Conservation (phyloP, 2,113 vertebrate genomes). For the Cebidichthys violaceus region DNA sequence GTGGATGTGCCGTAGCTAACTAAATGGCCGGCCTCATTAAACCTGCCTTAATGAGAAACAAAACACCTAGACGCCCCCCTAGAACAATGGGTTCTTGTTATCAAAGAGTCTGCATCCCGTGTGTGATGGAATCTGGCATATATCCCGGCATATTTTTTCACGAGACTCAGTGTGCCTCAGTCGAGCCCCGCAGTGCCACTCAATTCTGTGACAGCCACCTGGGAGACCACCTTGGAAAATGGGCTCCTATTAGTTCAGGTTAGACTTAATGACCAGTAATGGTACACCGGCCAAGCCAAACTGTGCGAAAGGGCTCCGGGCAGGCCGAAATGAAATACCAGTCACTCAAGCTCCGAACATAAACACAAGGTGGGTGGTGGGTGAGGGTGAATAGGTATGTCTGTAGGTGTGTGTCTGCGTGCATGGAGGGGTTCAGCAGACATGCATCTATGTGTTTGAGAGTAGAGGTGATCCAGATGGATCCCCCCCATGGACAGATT, state of each 20-base stretch:
- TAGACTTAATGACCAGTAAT: constrained; percentile 85
- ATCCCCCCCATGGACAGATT: constrained; percentile 57
- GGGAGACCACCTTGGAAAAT: constrained; percentile 84
- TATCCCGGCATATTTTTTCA: constrained; percentile 64
- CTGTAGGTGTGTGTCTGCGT: constrained; percentile 51
- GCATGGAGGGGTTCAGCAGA: constrained; percentile 27
- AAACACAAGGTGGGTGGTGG: constrained; percentile 77
- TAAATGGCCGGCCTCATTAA: constrained; percentile 62
- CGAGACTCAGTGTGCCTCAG: constrained; percentile 43
- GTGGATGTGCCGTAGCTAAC: neutral
- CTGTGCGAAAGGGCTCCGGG: constrained; percentile 66
- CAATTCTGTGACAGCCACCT: constrained; percentile 74
- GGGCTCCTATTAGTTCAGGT: constrained; percentile 82
- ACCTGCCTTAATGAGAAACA: constrained; percentile 67
- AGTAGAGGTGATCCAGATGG: constrained; percentile 50
- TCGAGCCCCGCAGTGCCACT: constrained; percentile 57
- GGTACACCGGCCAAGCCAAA: constrained; percentile 78
- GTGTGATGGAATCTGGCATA: constrained; percentile 58
- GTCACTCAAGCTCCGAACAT: constrained; percentile 79
- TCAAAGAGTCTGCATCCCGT: constrained; percentile 38
- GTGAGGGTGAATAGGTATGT: constrained; percentile 55
- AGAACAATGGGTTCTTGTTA: constrained; percentile 76
- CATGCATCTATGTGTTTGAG: constrained; percentile 51
- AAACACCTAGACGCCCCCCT: constrained; percentile 50
- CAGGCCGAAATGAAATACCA: constrained; percentile 80